Base-by-base conservation (phyloP, 2,113 vertebrate genomes). In the Todiramphus chloris region DNA sequence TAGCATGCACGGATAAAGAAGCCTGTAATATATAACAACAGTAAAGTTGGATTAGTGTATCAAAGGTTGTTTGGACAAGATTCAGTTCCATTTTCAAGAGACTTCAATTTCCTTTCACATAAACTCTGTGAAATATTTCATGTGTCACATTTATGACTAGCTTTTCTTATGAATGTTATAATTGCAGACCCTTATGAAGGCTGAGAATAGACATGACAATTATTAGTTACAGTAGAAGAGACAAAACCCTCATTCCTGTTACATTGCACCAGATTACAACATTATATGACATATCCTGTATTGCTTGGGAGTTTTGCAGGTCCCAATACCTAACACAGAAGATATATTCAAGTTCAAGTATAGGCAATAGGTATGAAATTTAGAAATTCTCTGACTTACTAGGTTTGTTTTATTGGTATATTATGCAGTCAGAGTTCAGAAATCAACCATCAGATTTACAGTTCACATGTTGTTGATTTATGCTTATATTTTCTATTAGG, bases 51-150 rank as follows among this genome's bases (percentile, higher is more conserved):
- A 95, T 97, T 94, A 95, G 92, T 94, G 64, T 96, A 97, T 96
- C 20, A 50, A 92, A 97, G 83, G 93, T 93, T 98, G 98, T 99
- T 99, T 99, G 97, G 97, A 98, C 92, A 98, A 97, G 97, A 97
- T 97, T 97, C 97, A 94, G 93, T 97, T 98, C 98, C 97, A 98
- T 98, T 98, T 98, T 96, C 97, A 97, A 96, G 79, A 95, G 96
- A 97, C 96, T 98, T 92, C 96, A 98, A 96, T 98, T 98, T 98
- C 97, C 97, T 97, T 97, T 98, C 97, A 95, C 96, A 97, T 98
- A 97, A 98, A 98, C 96, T 96, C 90, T 91, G 48, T 96, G 96
- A 98, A 98, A 97, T 97, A 97, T 75, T 94, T 96, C 97, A 92
- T 86, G 85, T 95, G 96, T 95, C 96, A 95, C 93, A 91, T 97